These are phyloP conservation scores for Hylaeus volcanicus DNA, from an alignment of 1,140 invertebrate genomes.

Conservation along the genomic window DNA sequence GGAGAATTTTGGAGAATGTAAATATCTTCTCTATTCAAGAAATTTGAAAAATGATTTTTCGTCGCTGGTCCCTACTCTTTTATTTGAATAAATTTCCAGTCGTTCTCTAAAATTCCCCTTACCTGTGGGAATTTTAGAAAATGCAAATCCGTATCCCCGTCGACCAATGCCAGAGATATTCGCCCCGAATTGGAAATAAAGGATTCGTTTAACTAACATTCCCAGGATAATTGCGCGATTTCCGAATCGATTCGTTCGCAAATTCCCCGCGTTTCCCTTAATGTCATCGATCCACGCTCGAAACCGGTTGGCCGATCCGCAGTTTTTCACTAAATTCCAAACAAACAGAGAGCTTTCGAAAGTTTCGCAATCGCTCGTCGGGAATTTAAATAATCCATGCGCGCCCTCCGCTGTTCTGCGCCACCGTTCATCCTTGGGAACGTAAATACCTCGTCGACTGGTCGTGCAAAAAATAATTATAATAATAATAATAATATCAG, in stretches of 20 bases:
- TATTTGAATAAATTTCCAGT: no score
- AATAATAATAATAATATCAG: no score
- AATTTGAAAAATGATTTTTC: no score
- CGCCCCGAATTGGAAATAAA: neutral
- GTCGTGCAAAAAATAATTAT: no score
- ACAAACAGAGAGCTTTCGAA: neutral
- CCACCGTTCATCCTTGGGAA: neutral
- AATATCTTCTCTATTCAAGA: no score
- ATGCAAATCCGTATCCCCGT: no score
- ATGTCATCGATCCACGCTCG: neutral
- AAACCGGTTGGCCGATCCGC: neutral
- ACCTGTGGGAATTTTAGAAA: no score
- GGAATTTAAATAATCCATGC: neutral
- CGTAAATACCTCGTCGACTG: neutral
- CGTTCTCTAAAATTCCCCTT: no score
- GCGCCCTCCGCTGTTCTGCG: neutral
- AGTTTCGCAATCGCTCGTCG: neutral
- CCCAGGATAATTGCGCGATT: slow-evolving; percentile 10
- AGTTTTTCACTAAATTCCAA: neutral
- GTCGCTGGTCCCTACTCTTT: no score
- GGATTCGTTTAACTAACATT: slow-evolving; percentile 3
- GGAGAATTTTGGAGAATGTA: no score
- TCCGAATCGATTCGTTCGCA: neutral
- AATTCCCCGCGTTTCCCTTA: neutral
- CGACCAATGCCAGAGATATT: neutral